Base-by-base conservation (phyloP, 2,888 invertebrate genomes). In the Galerucella nymphaeae region DNA sequence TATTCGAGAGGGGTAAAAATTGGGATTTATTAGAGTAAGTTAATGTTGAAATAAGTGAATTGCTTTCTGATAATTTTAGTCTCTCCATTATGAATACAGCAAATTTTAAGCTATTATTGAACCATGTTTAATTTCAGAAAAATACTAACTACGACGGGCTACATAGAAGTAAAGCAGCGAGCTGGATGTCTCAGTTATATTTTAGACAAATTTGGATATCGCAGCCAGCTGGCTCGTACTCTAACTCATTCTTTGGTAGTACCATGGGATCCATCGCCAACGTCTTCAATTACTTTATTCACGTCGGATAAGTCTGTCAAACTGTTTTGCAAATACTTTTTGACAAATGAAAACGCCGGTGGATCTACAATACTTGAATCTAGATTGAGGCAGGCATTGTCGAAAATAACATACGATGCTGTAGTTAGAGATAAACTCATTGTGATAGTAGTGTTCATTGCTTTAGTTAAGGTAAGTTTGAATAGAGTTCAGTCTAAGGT, bases 181-280 rank as follows among this genome's bases (percentile, higher is more conserved):
- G 96, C 95, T 2, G 97, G 97, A 13, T 95, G 96, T 82, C 89
- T 97, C 9, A 94, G 96, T 0, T 95, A 97, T 86, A 86, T 91
- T 18, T 94, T 94, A 84, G 97, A 97, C 88, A 96, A 96, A 0
- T 88, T 91, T 80, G 94, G 95, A 2, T 92, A 93, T 83, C 91
- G 93, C 82, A 94, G 93, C 77, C 89, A 95, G 69, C 87, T 95
- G 65, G 94, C 95, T 0, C 93, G 93, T 81, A 93, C 94, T 0
- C 85, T 95, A n/a, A 95, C 95, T 0, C 90, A 93, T 42, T 93
- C 94, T 79, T 89, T 90, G 74, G 87, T 90, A 64, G 89, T 91
- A 80, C 90, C 92, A 0, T 94, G 94, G 94, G 89, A 91, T 18
- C 90, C 90, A 0, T 86, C 88, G 0, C 88, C 92, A 0, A 91